Conservation (phyloP, 2,888 invertebrate genomes). For the Anthophora plumipes region DNA sequence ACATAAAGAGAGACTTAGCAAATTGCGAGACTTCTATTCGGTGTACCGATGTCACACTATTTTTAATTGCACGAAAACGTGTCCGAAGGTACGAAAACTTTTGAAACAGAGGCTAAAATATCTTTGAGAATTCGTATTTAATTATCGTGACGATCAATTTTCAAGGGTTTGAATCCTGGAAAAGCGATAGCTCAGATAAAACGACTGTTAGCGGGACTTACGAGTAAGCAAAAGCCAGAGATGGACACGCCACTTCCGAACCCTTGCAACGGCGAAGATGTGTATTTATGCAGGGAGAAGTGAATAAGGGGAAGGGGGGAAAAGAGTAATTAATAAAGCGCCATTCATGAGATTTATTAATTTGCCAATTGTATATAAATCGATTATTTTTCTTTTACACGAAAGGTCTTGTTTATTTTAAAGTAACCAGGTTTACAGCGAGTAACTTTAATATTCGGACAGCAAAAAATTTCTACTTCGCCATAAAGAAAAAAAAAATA, state of each 20-base stretch:
- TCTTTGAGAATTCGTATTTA: background rate
- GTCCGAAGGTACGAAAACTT: constrained; percentile 88
- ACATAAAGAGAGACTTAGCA: constrained; percentile 87
- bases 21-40: constrained; percentile 89
- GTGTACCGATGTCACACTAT: constrained; percentile 91
- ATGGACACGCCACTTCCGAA: constrained; percentile 88
- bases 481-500: no score
- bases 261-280: constrained; percentile 66
- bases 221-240: constrained; percentile 91
- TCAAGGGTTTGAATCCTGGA: constrained; percentile 95
- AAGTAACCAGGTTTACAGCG: no score
- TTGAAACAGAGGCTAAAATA: background rate
- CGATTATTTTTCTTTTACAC: constrained; percentile 18
- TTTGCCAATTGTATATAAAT: constrained; percentile 55
- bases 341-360: constrained; percentile 24
- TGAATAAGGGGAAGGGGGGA: constrained; percentile 11
- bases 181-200: constrained; percentile 97
- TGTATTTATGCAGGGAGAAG: constrained; percentile 48
- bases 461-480: no score
- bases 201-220: constrained; percentile 93
- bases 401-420: constrained; percentile 30
- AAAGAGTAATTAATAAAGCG: constrained; percentile 28
- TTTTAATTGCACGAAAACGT: constrained; percentile 92
- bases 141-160: background rate
- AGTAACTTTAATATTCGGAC: no score